phyloP scores from a whole-genome alignment of 2,888 invertebrate species.

The Drosophila macrospina region DNA sequence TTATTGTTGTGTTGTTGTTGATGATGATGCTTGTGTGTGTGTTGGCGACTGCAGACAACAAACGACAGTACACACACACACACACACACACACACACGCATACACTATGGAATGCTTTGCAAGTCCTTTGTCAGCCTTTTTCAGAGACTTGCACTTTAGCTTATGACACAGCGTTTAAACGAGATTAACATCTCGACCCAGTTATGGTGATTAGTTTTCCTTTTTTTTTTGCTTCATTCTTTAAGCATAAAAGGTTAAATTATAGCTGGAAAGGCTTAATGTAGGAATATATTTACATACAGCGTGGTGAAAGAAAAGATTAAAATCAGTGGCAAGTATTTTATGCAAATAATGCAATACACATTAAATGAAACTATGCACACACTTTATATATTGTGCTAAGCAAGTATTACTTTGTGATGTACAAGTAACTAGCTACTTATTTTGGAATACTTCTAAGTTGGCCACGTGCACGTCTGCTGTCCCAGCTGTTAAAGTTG shows the following conservation, averaged over 20 bases:
- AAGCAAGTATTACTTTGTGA: no score
- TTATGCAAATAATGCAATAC: no score
- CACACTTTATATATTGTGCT: no score
- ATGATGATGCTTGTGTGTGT: constrained; percentile 25
- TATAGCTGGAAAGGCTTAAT: no score
- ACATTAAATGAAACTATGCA: no score
- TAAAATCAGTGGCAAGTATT: no score
- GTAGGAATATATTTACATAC: no score
- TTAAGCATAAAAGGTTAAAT: constrained; percentile 1
- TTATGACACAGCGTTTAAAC: constrained; percentile 25
- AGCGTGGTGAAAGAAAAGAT: no score
- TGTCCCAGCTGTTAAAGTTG: constrained; percentile 30
- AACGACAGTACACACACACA: constrained; percentile 16
- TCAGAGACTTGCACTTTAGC: constrained; percentile 29
- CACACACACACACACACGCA: constrained; percentile 11
- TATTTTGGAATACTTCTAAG: background rate
- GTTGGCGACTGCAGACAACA: constrained; percentile 41
- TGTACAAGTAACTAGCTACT: no score
- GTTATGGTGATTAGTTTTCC: constrained; percentile 37
- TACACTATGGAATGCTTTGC: constrained; percentile 35
- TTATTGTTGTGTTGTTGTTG: constrained; percentile 39
- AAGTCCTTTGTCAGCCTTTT: constrained; percentile 59
- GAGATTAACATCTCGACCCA: constrained; percentile 35
- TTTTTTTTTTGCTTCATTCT: background rate
- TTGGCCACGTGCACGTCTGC: background rate